Conservation (phyloP, 2,797 vertebrate genomes). For the Muscicapa striata region DNA sequence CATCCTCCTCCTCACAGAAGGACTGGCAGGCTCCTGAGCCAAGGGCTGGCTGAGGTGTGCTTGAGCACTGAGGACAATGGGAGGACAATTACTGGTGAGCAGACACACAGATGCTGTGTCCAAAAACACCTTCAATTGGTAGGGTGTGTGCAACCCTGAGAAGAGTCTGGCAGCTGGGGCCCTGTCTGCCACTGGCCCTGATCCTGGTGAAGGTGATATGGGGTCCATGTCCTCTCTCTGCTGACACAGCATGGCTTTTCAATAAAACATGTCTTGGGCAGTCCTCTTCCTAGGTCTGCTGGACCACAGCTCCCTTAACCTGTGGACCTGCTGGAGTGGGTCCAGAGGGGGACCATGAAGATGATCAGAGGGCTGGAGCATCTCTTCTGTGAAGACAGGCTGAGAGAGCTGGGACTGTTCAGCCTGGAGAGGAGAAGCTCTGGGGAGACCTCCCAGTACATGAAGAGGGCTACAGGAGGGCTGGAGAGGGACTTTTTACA, state of each 20-base stretch:
- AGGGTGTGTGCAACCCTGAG: background rate
- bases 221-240: background rate
- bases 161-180: fast-evolving
- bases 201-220: fast-evolving
- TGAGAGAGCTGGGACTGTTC: background rate
- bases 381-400: background rate
- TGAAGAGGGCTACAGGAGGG: background rate
- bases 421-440: background rate
- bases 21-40: background rate
- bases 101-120: background rate
- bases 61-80: background rate
- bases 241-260: background rate
- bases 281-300: background rate
- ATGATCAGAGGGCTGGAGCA: background rate
- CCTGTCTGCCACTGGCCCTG: background rate
- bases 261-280: background rate
- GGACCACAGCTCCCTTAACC: background rate
- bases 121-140: fast-evolving
- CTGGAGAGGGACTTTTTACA: background rate
- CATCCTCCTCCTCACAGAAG: background rate
- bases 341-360: background rate
- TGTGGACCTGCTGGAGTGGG: background rate
- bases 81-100: background rate
- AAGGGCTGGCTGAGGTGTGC: background rate
- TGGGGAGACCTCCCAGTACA: background rate